A percentile compares a stretch with the other conserved stretches of the same genome.
phyloP scores from a whole-genome alignment of 2,113 vertebrate species.

The Ictidomys tridecemlineatus region DNA sequence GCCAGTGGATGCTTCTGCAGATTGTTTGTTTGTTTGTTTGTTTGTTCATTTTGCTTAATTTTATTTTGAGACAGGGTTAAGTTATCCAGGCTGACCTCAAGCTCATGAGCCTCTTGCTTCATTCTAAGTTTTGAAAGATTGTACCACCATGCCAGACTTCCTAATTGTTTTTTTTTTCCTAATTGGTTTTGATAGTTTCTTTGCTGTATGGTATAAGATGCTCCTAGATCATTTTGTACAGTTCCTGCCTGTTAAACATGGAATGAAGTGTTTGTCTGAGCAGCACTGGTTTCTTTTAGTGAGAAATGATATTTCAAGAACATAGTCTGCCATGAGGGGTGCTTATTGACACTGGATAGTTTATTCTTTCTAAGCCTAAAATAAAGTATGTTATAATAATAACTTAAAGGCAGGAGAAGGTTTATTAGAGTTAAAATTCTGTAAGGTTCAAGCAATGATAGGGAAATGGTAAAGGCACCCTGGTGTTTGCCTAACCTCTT shows the following conservation, averaged over 20 bases:
- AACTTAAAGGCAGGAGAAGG: not conserved
- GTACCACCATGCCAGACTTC: no score
- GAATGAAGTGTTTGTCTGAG: not conserved
- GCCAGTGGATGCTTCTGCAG: not conserved
- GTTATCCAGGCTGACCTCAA: not conserved
- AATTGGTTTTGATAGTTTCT: not conserved
- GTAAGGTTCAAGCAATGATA: not conserved
- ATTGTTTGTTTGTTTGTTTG: not conserved
- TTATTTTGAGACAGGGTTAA: not conserved
- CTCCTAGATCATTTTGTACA: not conserved
- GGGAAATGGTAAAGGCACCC: not conserved
- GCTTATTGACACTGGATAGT: not conserved
- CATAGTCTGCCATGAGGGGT: not conserved
- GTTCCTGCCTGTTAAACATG: not conserved
- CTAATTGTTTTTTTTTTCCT: not conserved
- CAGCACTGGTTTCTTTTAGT: not conserved
- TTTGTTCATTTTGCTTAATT: not conserved
- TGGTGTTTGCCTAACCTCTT: not conserved
- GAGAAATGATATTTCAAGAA: not conserved
- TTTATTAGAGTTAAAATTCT: not conserved
- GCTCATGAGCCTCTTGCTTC: not conserved
- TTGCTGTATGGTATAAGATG: not conserved
- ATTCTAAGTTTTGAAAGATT: not conserved
- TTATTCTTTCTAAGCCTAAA: not conserved
- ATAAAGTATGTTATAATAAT: not conserved